A percentile compares a stretch with the other conserved stretches of the same genome.
phyloP scores from a whole-genome alignment of 2,113 vertebrate species.

The Sapajus apella region DNA sequence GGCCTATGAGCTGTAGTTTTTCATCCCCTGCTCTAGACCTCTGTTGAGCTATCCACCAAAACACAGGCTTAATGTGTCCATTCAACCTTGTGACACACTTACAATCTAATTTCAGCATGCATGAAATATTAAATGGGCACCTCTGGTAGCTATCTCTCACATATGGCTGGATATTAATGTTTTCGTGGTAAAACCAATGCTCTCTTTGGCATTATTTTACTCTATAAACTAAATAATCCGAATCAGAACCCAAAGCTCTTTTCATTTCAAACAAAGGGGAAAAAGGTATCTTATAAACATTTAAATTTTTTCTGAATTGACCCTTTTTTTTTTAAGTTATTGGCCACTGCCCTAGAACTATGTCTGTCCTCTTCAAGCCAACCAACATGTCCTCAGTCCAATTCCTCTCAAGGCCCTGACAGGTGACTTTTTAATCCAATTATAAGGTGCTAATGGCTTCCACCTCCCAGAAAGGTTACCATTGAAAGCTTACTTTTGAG shows the following conservation, averaged over 20 bases:
- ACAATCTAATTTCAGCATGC: neutral
- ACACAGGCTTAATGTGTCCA: neutral
- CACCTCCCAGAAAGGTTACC: neutral
- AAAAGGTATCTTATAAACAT: neutral
- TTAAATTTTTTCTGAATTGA: slow-evolving; percentile 9
- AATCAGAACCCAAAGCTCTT: neutral
- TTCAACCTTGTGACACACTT: neutral
- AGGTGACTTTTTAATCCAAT: neutral
- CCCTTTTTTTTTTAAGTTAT: neutral
- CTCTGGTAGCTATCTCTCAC: neutral
- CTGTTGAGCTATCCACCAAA: neutral
- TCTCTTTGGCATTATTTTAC: neutral
- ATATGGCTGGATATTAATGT: neutral
- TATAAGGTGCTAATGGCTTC: neutral
- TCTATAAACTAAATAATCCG: neutral
- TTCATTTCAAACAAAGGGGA: neutral
- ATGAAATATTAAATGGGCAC: slow-evolving; percentile 28
- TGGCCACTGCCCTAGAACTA: neutral
- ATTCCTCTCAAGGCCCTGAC: neutral
- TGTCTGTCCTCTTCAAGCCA: neutral
- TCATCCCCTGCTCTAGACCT: neutral
- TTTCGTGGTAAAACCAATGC: neutral
- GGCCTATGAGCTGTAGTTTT: neutral
- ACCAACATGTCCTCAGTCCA: neutral
- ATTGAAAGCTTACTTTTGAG: slow-evolving; percentile 16